Conservation (phyloP, 1,140 invertebrate genomes). For the Hyles vespertilio region DNA sequence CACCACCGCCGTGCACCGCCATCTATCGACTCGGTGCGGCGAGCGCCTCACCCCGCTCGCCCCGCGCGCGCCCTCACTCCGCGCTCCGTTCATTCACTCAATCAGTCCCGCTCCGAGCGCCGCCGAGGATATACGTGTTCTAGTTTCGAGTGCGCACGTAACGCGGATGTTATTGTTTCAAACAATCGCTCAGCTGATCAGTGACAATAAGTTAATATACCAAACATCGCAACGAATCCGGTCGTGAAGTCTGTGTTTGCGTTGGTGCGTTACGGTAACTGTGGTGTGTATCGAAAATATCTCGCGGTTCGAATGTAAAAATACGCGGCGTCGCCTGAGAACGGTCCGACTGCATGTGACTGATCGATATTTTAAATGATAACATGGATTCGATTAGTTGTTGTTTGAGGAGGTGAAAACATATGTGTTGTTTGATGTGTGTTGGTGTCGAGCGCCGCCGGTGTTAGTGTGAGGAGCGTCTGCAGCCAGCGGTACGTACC, state of each 20-base stretch:
- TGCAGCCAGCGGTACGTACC: conserved; percentile 48
- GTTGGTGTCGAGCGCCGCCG: conserved; percentile 1
- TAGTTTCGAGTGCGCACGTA: conserved; percentile 23
- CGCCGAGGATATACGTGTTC: conserved; percentile 22
- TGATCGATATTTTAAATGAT: conserved; percentile 75
- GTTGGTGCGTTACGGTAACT: too few species aligned
- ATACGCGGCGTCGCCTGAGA: conserved; percentile 63
- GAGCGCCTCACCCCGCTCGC: conserved; percentile 19
- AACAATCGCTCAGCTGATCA: conserved; percentile 69
- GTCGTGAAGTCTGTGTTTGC: too few species aligned
- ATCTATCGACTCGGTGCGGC: conserved; percentile 37
- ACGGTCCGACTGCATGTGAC: conserved; percentile 62
- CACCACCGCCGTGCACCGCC: conserved; percentile 32
- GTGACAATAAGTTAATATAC: conserved; percentile 43
- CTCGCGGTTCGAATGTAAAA: conserved; percentile 60
- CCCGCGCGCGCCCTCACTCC: conserved; percentile 16
- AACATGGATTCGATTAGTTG: conserved; percentile 72
- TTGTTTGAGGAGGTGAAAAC: conserved; percentile 55
- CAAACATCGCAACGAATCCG: not conserved
- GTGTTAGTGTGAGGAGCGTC: conserved; percentile 5
- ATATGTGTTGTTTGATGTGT: conserved; percentile 43
- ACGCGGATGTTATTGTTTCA: conserved; percentile 61
- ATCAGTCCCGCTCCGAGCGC: conserved; percentile 53
- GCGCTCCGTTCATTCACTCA: conserved; percentile 9
- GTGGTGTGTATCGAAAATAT: conserved; percentile 45